A percentile compares a stretch with the other conserved stretches of the same genome.
These are phyloP conservation scores for Pygmarrhopalites habei DNA, from an alignment of 1,140 invertebrate genomes.

Conservation along the genomic window DNA sequence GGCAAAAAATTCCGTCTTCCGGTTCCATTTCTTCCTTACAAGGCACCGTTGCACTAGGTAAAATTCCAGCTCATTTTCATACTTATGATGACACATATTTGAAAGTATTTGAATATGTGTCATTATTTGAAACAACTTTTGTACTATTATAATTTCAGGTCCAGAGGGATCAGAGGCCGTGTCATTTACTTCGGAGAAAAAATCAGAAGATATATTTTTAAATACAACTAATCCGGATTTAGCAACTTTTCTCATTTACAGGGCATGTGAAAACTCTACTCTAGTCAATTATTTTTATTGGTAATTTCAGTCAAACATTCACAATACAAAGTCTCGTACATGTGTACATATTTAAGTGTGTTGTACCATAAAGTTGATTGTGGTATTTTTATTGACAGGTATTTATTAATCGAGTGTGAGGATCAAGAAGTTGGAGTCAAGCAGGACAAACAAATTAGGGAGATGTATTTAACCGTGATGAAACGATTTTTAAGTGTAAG, in stretches of 20 bases:
- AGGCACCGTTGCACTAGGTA: background rate
- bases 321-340: conserved; percentile 22
- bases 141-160: too few species aligned
- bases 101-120: too few species aligned
- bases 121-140: too few species aligned
- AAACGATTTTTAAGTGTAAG: conserved; percentile 66
- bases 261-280: conserved; percentile 78
- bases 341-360: background rate
- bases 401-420: conserved; percentile 86
- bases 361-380: background rate
- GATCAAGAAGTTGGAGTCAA: conserved; percentile 57
- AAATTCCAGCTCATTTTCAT: background rate
- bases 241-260: conserved; percentile 80
- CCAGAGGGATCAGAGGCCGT: too few species aligned
- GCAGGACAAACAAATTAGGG: conserved; percentile 63
- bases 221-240: conserved; percentile 54
- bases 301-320: too few species aligned
- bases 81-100: background rate
- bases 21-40: background rate
- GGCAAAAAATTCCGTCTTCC: background rate
- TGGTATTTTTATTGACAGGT: too few species aligned
- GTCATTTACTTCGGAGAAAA: too few species aligned
- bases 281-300: conserved; percentile 96
- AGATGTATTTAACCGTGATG: conserved; percentile 86
- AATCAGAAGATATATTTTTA: background rate